Evolutionary conservation across 2,797 vertebrate genomes (phyloP), one percentile per base, ranked within the genome.

Genomic region (Chelonia mydas): DNA sequence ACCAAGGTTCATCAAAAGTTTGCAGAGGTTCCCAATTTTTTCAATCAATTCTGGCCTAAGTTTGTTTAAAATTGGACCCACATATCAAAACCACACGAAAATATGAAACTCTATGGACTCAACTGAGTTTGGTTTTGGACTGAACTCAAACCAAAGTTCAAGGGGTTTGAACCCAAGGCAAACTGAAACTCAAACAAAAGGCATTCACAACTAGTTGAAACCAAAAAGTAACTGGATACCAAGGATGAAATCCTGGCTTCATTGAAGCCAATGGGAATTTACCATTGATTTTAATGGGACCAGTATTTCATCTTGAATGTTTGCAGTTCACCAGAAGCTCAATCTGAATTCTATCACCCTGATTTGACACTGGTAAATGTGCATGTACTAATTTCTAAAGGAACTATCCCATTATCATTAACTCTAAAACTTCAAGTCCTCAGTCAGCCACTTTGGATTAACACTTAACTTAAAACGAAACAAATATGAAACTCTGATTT

Each of bases 51-150:
- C 9, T 25, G 53, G 65, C 51, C n/a, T 51, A 31, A 15, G 33
- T 74, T 91, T 84, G 57, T 31, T 11, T 72, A 28, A 79, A 85
- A 7, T 23, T 50, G 45, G 49, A 72, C 41, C 25, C 68, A 53
- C 9, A 41, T 11, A 61, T 49, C 7, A 41, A 59, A 37, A 57
- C 37, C 2, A 0, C 7, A 65, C 74, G 21, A 87, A 88, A 82
- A 37, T 3, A 23, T 0, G 6, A 77, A 31, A 77, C 74, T 31
- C 27, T 72, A 10, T 31, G 51, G 21, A 21, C 15, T 68, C 65
- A 47, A 49, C 9, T 51, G 55, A 94, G 89, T 97, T 97, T 97
- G 33, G 94, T 94, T 87, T 82, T 49, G 1, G 1, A 51, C 11
- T 12, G 19, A 88, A 50, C 47, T 41, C 4, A 3, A 2, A 11